Conservation (phyloP, 2,113 vertebrate genomes). For the Ciconia boyciana region DNA sequence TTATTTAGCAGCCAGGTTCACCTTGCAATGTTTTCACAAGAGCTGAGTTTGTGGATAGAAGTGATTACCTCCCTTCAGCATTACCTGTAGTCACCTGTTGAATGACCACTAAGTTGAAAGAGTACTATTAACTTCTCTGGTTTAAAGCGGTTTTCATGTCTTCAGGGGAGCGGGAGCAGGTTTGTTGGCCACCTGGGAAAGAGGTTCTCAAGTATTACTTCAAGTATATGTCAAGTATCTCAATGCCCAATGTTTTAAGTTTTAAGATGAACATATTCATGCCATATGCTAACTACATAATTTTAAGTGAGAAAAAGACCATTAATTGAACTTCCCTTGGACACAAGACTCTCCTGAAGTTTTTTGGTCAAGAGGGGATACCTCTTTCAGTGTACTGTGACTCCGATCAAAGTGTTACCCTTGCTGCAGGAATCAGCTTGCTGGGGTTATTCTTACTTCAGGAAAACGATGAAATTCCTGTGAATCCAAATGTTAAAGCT, state of each 20-base stretch:
- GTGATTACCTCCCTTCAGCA: background rate
- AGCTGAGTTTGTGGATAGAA: background rate
- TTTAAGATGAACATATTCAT: background rate
- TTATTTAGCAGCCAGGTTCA: background rate
- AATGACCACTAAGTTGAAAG: background rate
- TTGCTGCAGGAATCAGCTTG: background rate
- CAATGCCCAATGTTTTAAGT: background rate
- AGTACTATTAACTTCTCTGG: background rate
- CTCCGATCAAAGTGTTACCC: background rate
- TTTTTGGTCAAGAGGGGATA: background rate
- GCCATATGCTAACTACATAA: fast-evolving
- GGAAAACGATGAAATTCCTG: fast-evolving
- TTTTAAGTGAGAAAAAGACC: background rate
- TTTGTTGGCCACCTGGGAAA: background rate
- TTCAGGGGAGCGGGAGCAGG: background rate
- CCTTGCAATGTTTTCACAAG: background rate
- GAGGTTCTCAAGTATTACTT: background rate
- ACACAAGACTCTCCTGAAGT: background rate
- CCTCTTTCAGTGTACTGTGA: background rate
- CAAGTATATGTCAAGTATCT: too few relatives aligned
- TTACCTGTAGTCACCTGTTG: background rate
- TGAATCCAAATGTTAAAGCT: background rate
- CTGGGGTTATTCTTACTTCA: background rate
- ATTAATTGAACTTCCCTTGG: background rate
- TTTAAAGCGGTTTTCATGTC: background rate